Base-by-base conservation (phyloP, 2,113 vertebrate genomes). In the Clarias gariepinus region DNA sequence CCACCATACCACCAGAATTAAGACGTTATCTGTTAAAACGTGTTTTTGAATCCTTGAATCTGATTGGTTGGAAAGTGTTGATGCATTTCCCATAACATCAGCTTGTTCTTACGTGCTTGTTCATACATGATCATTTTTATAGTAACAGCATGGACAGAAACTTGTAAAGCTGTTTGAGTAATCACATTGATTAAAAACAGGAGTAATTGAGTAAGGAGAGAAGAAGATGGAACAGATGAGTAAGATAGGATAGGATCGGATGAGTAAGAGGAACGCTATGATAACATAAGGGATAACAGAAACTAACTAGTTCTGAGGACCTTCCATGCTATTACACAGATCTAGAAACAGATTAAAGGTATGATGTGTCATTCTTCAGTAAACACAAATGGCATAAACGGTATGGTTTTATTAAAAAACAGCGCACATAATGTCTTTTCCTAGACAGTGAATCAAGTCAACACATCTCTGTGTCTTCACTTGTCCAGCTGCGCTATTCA, bases 401-500 rank as follows among this genome's bases (percentile, higher is more conserved):
- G 71, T n/a, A 55, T 8, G 25, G 5, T 77, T 25, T 16, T 53
- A 18, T 18, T 77, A 47, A 21, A 55, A 77, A 77, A 77, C 18
- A 77, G 13, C 12, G 28, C 47, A 13, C 47, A 41, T 76, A 23
- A 7, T 47, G 69, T 57, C 16, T 57, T 80, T 80, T 36, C 53
- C 55, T 60, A 11, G 18, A 60, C 4, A 2, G 53, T n/a, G 25
- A 77, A 28, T 55, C 25, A 12, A 77, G 6, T 28, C 25, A 55
- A 53, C 74, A 33, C 28, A 33, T 60, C 10, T 3, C 77, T 33
- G 33, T 80, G 77, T 30, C 28, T 80, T n/a, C n/a, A 36, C 36
- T 80, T 36, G 57, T 33, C 78, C 78, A 80, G 57, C 55, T 80
- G 57, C 16, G 9, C 77, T 79, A 60, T 80, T 80, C 78, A 80